Evolutionary conservation across 2,888 invertebrate genomes (phyloP), one percentile per base, ranked within the genome.

Genomic region (Drosophila infuscata): DNA sequence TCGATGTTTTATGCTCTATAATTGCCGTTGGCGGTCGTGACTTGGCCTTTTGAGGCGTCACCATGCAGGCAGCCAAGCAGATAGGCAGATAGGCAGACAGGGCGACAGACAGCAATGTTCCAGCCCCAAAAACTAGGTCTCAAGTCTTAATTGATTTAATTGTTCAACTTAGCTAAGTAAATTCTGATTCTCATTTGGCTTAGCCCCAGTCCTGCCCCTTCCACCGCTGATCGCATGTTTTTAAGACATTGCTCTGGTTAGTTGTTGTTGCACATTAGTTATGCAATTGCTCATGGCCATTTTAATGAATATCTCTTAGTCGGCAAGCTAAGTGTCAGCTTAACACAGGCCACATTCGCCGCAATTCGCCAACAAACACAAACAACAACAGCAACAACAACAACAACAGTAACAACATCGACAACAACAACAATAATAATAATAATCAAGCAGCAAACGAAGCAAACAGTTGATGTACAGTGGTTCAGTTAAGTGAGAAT

Each of bases 1-100:
- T 87, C 90, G 83, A 91, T 91, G 87, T 88, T 88, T 91, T 87
- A 90, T 91, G 90, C 90, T 85, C 88, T 80, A 87, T 91, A 87
- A 87, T 89, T 91, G 89, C 83, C 81, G 70, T 60, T 80, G 90
- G 83, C 88, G 53, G 76, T 70, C 76, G 83, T 87, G 89, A 89
- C 89, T 81, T 49, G 89, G 69, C 15, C 57, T 43, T 54, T 79
- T 89, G 83, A 75, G 73, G 73, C 79, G 82, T 83, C 76, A 53
- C 70, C 66, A 57, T 33, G 25, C 4, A 5, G 41, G 8, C 12
- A 36, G 46, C 0, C 46, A 41, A 41, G 41, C 41, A n/a, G 41
- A 41, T 41, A 53, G 20, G 3, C 33, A 54, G 35, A 25, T 25
- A 35, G 35, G 9, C 25, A 17, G 35, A 38, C 43, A 12, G 20